Percentiles rank a stretch among this genome's conserved stretches.
Evolutionary conservation across 2,113 vertebrate species (phyloP).

Genomic region (Marmota flaviventris): DNA sequence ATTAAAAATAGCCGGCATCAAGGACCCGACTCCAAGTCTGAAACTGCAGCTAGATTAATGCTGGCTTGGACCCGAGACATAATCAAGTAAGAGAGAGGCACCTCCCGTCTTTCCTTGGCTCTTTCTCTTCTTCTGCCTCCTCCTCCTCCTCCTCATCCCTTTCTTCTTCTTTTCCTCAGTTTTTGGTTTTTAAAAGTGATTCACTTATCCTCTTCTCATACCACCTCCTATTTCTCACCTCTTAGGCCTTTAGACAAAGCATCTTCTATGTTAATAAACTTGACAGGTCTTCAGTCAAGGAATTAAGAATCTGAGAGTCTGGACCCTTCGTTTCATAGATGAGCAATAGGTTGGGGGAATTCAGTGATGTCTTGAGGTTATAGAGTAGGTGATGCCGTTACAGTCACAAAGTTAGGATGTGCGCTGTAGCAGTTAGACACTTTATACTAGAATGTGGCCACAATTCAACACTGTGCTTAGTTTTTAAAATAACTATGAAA

Average conservation of each 20-base stretch:
- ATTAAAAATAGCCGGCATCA: not conserved
- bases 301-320: not conserved
- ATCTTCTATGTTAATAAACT: not conserved
- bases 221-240: not conserved
- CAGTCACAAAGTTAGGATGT: not conserved
- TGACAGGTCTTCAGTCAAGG: not conserved
- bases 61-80: not conserved
- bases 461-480: not conserved
- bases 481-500: not conserved
- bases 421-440: not conserved
- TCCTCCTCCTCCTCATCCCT: not conserved
- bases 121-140: not conserved
- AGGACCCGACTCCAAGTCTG: not conserved
- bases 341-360: not conserved
- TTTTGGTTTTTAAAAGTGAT: not conserved
- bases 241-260: not conserved
- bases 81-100: not conserved
- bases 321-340: not conserved
- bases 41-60: not conserved
- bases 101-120: not conserved
- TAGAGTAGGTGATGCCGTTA: not conserved
- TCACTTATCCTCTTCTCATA: not conserved
- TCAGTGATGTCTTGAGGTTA: not conserved
- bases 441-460: no score
- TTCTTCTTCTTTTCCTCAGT: not conserved